phyloP scores from a whole-genome alignment of 2,113 vertebrate species.

The Eptesicus fuscus region DNA sequence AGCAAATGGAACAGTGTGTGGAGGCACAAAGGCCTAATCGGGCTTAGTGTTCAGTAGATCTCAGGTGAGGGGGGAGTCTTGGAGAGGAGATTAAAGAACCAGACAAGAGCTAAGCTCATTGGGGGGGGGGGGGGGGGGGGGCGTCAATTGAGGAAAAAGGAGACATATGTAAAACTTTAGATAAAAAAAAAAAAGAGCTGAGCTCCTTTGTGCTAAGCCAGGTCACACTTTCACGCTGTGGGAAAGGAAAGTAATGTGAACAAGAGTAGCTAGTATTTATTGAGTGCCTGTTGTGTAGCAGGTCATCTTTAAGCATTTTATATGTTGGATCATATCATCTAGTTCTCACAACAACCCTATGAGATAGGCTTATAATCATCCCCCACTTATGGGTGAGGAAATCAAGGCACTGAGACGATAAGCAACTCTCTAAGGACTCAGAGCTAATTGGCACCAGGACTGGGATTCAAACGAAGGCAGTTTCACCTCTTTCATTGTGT shows the following conservation, averaged over 20 bases:
- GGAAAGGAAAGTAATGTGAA: not conserved
- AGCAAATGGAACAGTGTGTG: not conserved
- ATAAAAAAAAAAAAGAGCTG: not conserved
- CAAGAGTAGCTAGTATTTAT: not conserved
- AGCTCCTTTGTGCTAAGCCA: not conserved
- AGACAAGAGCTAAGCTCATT: not conserved
- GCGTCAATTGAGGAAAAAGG: too few species aligned
- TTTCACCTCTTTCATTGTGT: accelerated
- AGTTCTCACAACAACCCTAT: not conserved
- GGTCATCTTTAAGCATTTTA: not conserved
- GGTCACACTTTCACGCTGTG: not conserved
- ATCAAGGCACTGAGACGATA: not conserved
- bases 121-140: too few species aligned
- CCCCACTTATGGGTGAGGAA: not conserved
- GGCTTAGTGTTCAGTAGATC: not conserved
- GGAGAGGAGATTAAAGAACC: not conserved
- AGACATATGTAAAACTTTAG: too few species aligned
- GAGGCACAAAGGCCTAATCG: not conserved
- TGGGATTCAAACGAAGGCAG: not conserved
- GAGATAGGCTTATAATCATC: not conserved
- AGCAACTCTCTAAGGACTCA: not conserved
- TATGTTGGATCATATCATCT: not conserved
- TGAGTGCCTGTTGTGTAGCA: not conserved
- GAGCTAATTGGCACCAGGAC: not conserved
- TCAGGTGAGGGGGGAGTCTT: not conserved